Conservation (phyloP, 2,888 invertebrate genomes). For the Zeuzera pyrina region DNA sequence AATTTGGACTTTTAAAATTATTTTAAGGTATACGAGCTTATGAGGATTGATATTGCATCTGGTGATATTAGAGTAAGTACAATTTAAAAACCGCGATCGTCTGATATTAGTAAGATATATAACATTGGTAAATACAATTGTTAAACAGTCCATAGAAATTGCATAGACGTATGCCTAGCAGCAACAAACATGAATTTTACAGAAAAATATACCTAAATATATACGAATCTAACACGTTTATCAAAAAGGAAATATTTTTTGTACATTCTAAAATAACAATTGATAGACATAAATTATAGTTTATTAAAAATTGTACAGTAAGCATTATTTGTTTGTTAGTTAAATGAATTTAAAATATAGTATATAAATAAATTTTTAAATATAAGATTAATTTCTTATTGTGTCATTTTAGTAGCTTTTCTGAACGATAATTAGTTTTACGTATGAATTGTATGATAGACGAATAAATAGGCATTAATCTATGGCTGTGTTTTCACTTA, state of each 20-base stretch:
- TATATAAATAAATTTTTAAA: slow-evolving; percentile 11
- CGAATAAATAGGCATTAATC: slow-evolving; percentile 47
- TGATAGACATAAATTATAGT: slow-evolving; percentile 10
- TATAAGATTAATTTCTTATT: slow-evolving; percentile 19
- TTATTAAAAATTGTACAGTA: slow-evolving; percentile 6
- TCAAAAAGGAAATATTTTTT: slow-evolving; percentile 36
- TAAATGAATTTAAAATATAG: slow-evolving; percentile 6
- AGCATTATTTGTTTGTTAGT: slow-evolving; percentile 7
- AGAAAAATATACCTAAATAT: slow-evolving; percentile 18
- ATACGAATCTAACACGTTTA: slow-evolving; percentile 23
- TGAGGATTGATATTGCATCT: slow-evolving; percentile 47
- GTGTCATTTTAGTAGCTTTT: slow-evolving; percentile 24
- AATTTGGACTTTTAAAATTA: slow-evolving; percentile 37
- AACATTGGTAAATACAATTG: background rate
- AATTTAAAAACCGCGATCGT: no score
- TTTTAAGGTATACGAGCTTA: slow-evolving; percentile 56
- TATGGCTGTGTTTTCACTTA: slow-evolving; percentile 72
- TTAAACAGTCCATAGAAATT: slow-evolving; percentile 11
- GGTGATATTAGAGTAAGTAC: slow-evolving; percentile 63
- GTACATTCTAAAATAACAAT: slow-evolving; percentile 29
- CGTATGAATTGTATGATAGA: slow-evolving; percentile 7
- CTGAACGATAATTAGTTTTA: slow-evolving; percentile 34
- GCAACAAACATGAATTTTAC: slow-evolving; percentile 19
- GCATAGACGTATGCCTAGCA: no score
- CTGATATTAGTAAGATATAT: background rate